Base-by-base conservation (phyloP, 2,797 vertebrate species). In the Alcedo quadribrachys region DNA sequence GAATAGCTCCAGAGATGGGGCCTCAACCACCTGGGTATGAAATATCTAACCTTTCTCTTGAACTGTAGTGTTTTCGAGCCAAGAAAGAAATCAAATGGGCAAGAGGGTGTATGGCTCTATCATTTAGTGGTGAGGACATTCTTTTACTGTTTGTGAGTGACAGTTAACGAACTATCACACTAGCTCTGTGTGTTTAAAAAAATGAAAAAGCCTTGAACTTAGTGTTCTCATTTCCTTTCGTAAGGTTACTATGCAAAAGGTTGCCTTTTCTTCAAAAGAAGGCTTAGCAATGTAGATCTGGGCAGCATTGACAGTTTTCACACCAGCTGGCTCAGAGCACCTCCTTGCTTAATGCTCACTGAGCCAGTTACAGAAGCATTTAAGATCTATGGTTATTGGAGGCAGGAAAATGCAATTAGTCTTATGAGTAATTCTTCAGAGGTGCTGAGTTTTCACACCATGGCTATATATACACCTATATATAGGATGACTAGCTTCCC, bases 401-500 rank as follows among this genome's bases (percentile, higher is more conserved):
- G 37, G 32, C 24, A 51, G 55, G 32, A 69, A 78, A 92, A 81
- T 4, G 1, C 20, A 78, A 50, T 74, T 77, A 35, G 28, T 54
- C 33, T 40, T 68, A 83, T 85, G 87, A 95, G 75, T 92, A 69
- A 85, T 51, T 83, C 80, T 85, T 89, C 58, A 78, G 85, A 83
- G 66, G 30, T 75, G 66, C 28, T 75, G 76, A 70, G 66, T 71
- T 93, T 92, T 89, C 77, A 87, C 69, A 75, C 77, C 81, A 32
- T 81, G 74, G 32, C 61, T 68, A 10, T 75, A 62, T 62, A 79
- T 82, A 81, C 13, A 61, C 50, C 69, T 93, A 51, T 75, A 71
- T 68, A 75, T 43, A 89, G 73, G 66, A 75, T 75, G 43, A 75
- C 50, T 75, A 43, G 22, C 45, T 93, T 92, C 54, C 66, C 82